Conservation (phyloP, 2,113 vertebrate genomes). For the Ptilonorhynchus violaceus region DNA sequence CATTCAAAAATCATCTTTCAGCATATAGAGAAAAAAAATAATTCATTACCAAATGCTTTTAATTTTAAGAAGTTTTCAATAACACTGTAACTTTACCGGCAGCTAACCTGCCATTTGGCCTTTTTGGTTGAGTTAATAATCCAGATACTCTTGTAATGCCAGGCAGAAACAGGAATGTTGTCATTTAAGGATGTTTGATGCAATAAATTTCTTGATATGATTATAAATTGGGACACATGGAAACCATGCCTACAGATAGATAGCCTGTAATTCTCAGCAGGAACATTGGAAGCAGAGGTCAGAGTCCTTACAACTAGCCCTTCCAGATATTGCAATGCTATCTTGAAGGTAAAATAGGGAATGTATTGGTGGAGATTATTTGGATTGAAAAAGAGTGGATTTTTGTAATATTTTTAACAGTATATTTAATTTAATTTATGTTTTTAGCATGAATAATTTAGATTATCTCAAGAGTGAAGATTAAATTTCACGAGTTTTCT, state of each 20-base stretch:
- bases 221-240: background rate
- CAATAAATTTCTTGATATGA: background rate
- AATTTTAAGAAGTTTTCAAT: background rate
- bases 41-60: background rate
- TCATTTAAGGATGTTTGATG: background rate
- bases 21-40: background rate
- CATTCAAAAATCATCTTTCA: background rate
- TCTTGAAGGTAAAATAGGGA: background rate
- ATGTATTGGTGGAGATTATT: background rate
- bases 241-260: background rate
- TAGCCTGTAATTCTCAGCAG: background rate
- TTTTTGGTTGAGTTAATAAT: background rate
- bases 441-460: background rate
- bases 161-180: background rate
- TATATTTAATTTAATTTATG: background rate
- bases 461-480: background rate
- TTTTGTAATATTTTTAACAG: background rate
- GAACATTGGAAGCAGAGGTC: background rate
- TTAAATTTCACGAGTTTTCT: background rate
- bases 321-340: background rate
- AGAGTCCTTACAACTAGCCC: background rate
- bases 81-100: background rate
- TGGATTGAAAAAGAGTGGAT: background rate
- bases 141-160: background rate
- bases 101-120: background rate